A percentile compares a stretch with the other conserved stretches of the same genome.
phyloP scores from a whole-genome alignment of 2,888 invertebrate genomes.

The Callyntrura guangdongensis region DNA sequence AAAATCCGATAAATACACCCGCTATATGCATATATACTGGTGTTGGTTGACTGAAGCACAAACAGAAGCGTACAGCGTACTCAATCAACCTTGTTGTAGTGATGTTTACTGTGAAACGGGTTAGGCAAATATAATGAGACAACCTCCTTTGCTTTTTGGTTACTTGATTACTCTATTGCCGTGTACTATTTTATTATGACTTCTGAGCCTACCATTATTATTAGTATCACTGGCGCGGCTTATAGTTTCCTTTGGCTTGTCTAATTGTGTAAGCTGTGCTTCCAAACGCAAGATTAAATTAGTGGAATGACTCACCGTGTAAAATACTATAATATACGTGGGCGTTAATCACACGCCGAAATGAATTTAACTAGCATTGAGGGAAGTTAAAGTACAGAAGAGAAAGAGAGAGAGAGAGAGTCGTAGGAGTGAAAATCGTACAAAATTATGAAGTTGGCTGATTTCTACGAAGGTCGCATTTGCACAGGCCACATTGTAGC shows the following conservation, averaged over 20 bases:
- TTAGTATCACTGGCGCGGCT: no score
- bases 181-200: not conserved
- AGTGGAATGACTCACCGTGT: constrained; percentile 1
- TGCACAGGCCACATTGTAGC: not conserved
- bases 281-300: not conserved
- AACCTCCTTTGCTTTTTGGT: not conserved
- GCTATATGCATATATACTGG: not conserved
- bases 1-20: not conserved
- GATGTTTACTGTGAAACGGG: not conserved
- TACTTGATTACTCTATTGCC: not conserved
- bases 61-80: constrained; percentile 28
- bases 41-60: not conserved
- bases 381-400: not conserved
- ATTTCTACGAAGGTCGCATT: constrained; percentile 12
- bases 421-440: no score
- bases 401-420: not conserved
- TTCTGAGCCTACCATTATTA: not conserved
- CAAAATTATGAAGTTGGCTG: constrained; percentile 15
- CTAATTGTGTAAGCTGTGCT: not conserved
- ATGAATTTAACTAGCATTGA: constrained; percentile 2
- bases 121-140: constrained; percentile 18
- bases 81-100: constrained; percentile 9
- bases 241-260: not conserved
- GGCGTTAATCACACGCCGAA: constrained; percentile 33
- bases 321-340: constrained; percentile 45